phyloP scores from a whole-genome alignment of 2,797 vertebrate genomes.

The Melanogrammus aeglefinus region DNA sequence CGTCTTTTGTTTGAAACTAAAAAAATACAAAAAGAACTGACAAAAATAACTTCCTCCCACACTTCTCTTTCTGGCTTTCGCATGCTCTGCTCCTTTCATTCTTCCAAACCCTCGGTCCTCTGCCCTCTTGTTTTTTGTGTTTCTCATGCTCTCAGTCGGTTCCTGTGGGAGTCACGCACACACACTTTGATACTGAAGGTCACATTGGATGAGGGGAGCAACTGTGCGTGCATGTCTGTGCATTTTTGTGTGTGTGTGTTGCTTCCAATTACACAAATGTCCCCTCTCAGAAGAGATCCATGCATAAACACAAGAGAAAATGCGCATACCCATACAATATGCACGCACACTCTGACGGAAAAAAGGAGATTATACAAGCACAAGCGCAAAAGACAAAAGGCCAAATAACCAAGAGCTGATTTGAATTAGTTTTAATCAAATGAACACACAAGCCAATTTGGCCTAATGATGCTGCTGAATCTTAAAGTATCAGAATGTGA shows the following conservation, averaged over 20 bases:
- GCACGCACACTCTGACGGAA: not conserved
- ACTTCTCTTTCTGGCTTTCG: constrained; percentile 48
- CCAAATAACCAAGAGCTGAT: too few species aligned
- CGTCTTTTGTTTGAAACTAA: too few species aligned
- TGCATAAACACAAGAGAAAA: not conserved
- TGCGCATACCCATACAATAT: constrained; percentile 3
- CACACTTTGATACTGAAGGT: constrained; percentile 63
- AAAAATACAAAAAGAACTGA: too few species aligned
- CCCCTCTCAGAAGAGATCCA: constrained; percentile 35
- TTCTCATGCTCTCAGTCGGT: constrained; percentile 22
- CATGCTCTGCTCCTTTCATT: constrained; percentile 31
- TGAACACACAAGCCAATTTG: too few species aligned
- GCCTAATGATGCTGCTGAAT: too few species aligned
- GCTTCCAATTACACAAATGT: constrained; percentile 63
- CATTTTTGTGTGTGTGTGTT: constrained; percentile 16
- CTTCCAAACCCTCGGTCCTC: constrained; percentile 32
- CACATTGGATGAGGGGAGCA: constrained; percentile 59
- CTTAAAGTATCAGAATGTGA: too few species aligned
- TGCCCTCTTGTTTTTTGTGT: constrained; percentile 13
- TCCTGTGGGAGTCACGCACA: constrained; percentile 49
- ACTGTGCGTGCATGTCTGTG: constrained; percentile 8
- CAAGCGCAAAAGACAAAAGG: too few species aligned
- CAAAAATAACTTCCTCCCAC: too few species aligned
- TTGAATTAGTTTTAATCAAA: too few species aligned
- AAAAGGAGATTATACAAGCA: not conserved